phyloP scores from a whole-genome alignment of 2,888 invertebrate species.

The Plusia festucae region DNA sequence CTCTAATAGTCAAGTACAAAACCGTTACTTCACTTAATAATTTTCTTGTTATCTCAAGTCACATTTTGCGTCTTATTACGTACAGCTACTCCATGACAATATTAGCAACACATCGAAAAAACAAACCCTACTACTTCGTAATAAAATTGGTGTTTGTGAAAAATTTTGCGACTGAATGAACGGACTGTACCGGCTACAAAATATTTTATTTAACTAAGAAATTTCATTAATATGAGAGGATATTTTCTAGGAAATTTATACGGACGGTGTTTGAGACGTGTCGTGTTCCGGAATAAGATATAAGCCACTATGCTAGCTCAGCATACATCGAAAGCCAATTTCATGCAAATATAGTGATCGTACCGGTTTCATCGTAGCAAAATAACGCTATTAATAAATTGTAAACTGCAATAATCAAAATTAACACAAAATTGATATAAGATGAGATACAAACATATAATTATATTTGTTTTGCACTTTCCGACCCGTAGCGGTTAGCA shows the following conservation, averaged over 20 bases:
- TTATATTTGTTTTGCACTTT: no score
- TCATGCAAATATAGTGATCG: neutral
- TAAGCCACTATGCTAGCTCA: neutral
- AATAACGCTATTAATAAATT: no score
- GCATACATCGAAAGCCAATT: neutral
- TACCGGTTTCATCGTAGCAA: neutral
- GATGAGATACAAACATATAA: no score
- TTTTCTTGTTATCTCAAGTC: conserved; percentile 2
- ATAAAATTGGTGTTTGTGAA: neutral
- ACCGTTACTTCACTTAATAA: neutral
- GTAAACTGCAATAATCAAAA: no score
- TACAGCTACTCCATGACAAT: neutral
- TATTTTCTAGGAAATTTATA: neutral
- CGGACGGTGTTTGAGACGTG: neutral
- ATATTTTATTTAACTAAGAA: neutral
- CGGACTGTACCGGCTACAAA: neutral
- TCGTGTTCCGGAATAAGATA: neutral
- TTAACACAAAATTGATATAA: no score
- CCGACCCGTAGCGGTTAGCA: no score
- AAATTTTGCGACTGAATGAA: neutral
- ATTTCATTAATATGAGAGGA: neutral
- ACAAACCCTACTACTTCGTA: neutral
- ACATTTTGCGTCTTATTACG: neutral
- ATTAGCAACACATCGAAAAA: neutral
- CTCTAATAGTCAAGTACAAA: neutral